Base-by-base conservation (phyloP, 2,113 vertebrate species). In the Cyprinodon tularosa region DNA sequence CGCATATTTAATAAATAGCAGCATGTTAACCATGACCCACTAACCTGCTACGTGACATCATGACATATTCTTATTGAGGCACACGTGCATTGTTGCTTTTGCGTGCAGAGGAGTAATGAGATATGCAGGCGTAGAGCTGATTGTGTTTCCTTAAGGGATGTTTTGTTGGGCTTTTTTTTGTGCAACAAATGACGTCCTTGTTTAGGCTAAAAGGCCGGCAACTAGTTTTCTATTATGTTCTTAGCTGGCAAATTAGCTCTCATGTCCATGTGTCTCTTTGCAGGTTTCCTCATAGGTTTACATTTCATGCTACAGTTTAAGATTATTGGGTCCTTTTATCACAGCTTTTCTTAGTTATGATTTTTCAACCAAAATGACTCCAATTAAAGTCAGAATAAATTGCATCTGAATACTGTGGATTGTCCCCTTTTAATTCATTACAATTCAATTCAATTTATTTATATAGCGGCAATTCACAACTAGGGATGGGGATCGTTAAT, bases 141-240 rank as follows among this genome's bases (percentile, higher is more conserved):
- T 91, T 87, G 86, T 80, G 74, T 86, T 84, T 71, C 59, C n/a
- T 45, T 68, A 57, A 7, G 72, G 68, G 71, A 64, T 73, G 29
- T 29, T 29, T 2, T 0, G 9, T 42, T 42, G 29, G 29, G 29
- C 29, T 42, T 72, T 63, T 81, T 76, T 74, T 80, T 88, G 72
- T 68, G 80, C 74, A 39, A 57, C 78, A 71, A 63, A 4, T 76
- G 78, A 80, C 70, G 40, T 82, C 65, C 71, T 57, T 1, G 13
- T 45, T 57, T 3, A 57, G 50, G 14, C 50, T 57, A 20, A 57
- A n/a, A 9, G 50, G 20, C 17, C 48, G 20, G 14, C 48, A 20
- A 17, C 15, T 17, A 2, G 50, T 57, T 20, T 57, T 15, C 17
- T 20, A 7, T n/a, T 57, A n/a, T 20, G n/a, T 20, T 57, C 50